Conservation (phyloP, 2,113 vertebrate genomes). For the Eubucco bourcierii region DNA sequence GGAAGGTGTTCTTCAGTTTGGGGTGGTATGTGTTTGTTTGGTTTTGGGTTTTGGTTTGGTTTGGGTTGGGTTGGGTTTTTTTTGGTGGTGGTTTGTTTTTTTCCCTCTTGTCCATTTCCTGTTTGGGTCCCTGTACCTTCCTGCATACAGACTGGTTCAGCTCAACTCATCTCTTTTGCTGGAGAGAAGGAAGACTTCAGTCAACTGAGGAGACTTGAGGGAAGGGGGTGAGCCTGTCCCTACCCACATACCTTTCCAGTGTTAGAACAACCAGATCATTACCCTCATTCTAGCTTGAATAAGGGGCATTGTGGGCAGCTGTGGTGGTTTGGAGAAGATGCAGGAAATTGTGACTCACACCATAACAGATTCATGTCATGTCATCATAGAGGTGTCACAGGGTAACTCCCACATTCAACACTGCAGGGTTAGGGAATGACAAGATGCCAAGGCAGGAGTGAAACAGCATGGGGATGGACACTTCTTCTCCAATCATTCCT, state of each 20-base stretch:
- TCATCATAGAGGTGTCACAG: background rate
- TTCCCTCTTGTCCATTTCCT: background rate
- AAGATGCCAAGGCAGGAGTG: background rate
- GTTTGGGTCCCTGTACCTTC: background rate
- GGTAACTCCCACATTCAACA: background rate
- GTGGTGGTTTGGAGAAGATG: background rate
- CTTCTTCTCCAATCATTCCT: background rate
- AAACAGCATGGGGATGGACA: background rate
- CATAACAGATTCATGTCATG: background rate
- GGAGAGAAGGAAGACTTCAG: background rate
- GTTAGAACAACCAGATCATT: background rate
- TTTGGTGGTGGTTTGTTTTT: background rate
- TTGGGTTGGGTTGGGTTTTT: no score
- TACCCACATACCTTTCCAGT: background rate
- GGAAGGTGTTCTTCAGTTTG: background rate
- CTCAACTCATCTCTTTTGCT: background rate
- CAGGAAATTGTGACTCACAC: background rate
- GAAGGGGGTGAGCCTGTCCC: background rate
- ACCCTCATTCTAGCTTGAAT: background rate
- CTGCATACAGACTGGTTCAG: background rate
- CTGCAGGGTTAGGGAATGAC: background rate
- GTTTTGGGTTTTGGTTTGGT: no score
- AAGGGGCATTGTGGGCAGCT: fast-evolving
- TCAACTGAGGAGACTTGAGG: background rate
- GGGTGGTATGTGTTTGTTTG: no score